Conservation (phyloP, 2,888 invertebrate genomes). For the Caenorhabditis plicata region DNA sequence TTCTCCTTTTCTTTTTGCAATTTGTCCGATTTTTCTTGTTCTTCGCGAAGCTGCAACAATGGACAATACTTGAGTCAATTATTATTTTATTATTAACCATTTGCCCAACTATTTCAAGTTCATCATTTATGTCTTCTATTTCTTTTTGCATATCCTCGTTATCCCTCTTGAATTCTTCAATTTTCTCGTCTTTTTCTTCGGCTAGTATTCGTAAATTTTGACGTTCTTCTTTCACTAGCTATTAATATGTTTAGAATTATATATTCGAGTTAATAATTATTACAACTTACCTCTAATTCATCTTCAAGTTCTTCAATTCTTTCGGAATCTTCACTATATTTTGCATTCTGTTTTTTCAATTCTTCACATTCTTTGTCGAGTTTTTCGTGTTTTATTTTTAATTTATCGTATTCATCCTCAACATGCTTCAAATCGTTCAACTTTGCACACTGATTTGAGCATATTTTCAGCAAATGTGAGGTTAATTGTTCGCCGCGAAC, state of each 20-base stretch:
- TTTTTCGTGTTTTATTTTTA: background rate
- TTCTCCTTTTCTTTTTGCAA: slow-evolving; percentile 3
- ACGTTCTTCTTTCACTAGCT: slow-evolving; percentile 24
- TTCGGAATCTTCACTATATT: background rate
- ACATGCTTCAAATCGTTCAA: background rate
- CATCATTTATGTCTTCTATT: slow-evolving; percentile 9
- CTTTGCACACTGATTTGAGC: slow-evolving; percentile 4
- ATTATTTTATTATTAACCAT: slow-evolving; percentile 4
- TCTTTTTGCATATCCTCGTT: background rate
- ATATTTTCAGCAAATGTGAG: slow-evolving; percentile 22
- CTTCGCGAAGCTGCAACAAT: slow-evolving; percentile 8
- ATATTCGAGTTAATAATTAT: background rate
- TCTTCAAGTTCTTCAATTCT: slow-evolving; percentile 14
- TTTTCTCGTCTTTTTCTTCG: slow-evolving; percentile 10
- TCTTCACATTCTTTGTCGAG: no score
- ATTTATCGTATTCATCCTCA: background rate
- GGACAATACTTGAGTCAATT: no score
- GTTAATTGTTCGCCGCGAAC: slow-evolving; percentile 23
- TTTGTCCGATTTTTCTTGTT: slow-evolving; percentile 11
- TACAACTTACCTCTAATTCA: slow-evolving; percentile 10
- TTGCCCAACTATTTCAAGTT: slow-evolving; percentile 16
- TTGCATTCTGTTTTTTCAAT: background rate
- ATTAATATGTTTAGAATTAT: background rate
- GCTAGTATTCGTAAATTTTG: slow-evolving; percentile 13
- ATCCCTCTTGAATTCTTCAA: background rate